Evolutionary conservation across 1,140 invertebrate genomes (phyloP).

Genomic region (Trypoxylus dichotomus): DNA sequence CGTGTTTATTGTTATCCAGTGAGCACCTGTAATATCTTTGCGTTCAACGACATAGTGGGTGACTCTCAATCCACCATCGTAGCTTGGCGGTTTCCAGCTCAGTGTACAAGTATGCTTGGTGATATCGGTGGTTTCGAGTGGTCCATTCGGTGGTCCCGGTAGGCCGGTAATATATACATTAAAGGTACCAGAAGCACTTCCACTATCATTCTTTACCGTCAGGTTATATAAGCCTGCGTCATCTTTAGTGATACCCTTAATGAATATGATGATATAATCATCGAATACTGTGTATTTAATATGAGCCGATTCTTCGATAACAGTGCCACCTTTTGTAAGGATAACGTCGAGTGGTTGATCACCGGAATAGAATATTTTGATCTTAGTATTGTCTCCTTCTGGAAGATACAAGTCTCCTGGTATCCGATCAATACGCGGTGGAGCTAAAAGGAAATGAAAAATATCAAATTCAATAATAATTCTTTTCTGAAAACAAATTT

Average conservation of each 20-base stretch:
- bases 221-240: conserved; percentile 87
- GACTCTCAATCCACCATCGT: conserved; percentile 85
- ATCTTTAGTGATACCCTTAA: conserved; percentile 81
- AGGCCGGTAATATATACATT: conserved; percentile 87
- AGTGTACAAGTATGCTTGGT: conserved; percentile 84
- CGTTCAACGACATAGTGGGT: conserved; percentile 95
- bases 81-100: conserved; percentile 86
- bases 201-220: conserved; percentile 89
- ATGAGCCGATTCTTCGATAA: conserved; percentile 74
- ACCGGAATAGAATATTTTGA: conserved; percentile 91
- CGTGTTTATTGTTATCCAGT: conserved; percentile 86
- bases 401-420: conserved; percentile 87
- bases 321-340: conserved; percentile 79
- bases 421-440: conserved; percentile 91
- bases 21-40: conserved; percentile 70
- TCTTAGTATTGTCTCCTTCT: conserved; percentile 92
- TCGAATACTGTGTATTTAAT: conserved; percentile 94
- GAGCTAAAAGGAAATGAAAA: conserved; percentile 60
- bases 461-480: background rate
- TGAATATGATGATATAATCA: conserved; percentile 92
- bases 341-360: conserved; percentile 88
- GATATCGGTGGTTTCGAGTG: conserved; percentile 87
- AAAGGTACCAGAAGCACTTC: conserved; percentile 80
- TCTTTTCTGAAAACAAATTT: background rate
- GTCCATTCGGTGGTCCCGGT: conserved; percentile 90